These are phyloP conservation scores for Oedothorax gibbosus DNA, from an alignment of 1,140 invertebrate genomes.

Conservation along the genomic window DNA sequence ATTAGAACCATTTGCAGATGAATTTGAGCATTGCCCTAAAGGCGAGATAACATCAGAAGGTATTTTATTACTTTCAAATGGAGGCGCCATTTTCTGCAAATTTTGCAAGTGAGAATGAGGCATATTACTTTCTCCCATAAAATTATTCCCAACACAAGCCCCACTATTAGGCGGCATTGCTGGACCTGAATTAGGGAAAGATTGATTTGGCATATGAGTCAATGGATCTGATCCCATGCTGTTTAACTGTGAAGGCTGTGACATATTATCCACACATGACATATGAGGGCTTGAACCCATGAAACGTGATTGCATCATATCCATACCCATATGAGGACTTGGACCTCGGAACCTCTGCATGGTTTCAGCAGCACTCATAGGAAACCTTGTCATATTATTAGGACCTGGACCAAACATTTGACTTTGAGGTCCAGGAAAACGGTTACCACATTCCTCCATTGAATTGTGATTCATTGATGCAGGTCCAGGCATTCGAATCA, in stretches of 20 bases:
- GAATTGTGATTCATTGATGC: slow-evolving; percentile 58
- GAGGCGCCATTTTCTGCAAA: slow-evolving; percentile 65
- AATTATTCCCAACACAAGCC: slow-evolving; percentile 44
- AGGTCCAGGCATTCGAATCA: slow-evolving; percentile 65
- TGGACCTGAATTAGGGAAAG: slow-evolving; percentile 46
- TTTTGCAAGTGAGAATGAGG: slow-evolving; percentile 62
- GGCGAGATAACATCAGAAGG: slow-evolving; percentile 41
- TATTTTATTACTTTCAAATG: slow-evolving; percentile 63
- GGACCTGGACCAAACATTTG: slow-evolving; percentile 47
- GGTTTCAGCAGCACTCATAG: slow-evolving; percentile 49
- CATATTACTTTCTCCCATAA: slow-evolving; percentile 23
- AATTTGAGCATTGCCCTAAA: slow-evolving; percentile 58
- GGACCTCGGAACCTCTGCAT: slow-evolving; percentile 65
- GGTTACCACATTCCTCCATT: slow-evolving; percentile 74
- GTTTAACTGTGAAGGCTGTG: slow-evolving; percentile 39
- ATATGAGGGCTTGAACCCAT: slow-evolving; percentile 56
- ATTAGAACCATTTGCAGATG: slow-evolving; percentile 56
- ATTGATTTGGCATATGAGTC: slow-evolving; percentile 41
- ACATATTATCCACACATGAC: slow-evolving; percentile 51
- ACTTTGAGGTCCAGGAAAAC: slow-evolving; percentile 68
- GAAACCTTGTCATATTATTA: slow-evolving; percentile 34
- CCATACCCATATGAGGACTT: slow-evolving; percentile 64
- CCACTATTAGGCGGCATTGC: slow-evolving; percentile 34
- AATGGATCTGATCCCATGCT: slow-evolving; percentile 44
- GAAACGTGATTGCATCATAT: slow-evolving; percentile 59